These are phyloP conservation scores for Erpornis zantholeuca DNA, from an alignment of 2,113 vertebrate genomes.

Conservation along the genomic window DNA sequence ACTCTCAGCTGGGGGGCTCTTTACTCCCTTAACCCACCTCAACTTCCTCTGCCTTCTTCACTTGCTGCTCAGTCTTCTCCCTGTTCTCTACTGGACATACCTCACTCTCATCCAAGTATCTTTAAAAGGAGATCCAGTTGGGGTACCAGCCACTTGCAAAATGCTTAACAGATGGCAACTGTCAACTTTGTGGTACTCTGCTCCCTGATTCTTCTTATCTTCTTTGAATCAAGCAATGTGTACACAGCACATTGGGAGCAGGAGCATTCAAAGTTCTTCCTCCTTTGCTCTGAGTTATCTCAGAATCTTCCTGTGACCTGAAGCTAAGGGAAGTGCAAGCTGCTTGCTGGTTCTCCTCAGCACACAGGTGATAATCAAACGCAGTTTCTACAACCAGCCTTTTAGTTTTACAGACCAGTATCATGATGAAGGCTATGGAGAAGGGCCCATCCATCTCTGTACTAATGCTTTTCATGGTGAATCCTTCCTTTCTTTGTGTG, in stretches of 20 bases:
- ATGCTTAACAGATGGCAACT: neutral
- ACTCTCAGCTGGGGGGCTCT: neutral
- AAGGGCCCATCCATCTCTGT: neutral
- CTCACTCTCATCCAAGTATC: neutral
- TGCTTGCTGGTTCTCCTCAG: neutral
- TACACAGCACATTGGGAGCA: neutral
- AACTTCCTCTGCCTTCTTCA: neutral
- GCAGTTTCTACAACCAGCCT: neutral
- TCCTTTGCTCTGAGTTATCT: neutral
- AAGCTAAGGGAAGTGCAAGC: neutral
- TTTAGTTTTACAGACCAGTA: neutral
- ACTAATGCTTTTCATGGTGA: neutral
- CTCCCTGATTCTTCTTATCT: neutral
- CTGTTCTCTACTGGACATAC: neutral
- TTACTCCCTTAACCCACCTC: neutral
- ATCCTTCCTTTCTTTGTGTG: neutral
- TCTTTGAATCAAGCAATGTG: neutral
- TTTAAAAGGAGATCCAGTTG: neutral
- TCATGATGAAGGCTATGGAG: neutral
- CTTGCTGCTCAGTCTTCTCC: neutral
- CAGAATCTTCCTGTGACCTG: neutral
- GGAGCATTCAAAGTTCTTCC: neutral
- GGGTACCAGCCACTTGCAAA: neutral
- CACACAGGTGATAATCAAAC: neutral
- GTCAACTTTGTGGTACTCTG: neutral